phyloP scores from a whole-genome alignment of 2,888 invertebrate genomes.

The Tanypteryx hageni region DNA sequence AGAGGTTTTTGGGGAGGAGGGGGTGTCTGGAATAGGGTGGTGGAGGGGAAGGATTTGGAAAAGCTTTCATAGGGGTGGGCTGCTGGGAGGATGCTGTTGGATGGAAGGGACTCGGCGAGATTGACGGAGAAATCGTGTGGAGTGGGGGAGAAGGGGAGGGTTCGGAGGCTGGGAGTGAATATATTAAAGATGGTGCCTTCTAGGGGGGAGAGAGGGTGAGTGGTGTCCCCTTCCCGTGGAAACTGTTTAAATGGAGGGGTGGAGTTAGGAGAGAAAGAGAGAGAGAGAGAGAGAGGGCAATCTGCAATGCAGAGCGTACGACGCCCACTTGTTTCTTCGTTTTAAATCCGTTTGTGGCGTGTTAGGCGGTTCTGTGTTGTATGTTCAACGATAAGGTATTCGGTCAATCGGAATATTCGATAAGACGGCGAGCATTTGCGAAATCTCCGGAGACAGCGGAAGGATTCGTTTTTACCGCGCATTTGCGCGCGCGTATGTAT shows the following conservation, averaged over 20 bases:
- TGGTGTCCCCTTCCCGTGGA: neutral
- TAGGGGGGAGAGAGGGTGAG: neutral
- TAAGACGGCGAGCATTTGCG: neutral
- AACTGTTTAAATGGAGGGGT: neutral
- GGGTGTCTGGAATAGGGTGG: neutral
- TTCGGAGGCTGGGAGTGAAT: constrained; percentile 12
- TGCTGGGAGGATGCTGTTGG: neutral
- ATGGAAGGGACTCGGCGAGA: too few relatives aligned
- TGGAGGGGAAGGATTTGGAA: neutral
- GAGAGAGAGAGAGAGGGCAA: neutral
- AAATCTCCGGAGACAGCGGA: too few relatives aligned
- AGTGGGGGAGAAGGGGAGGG: too few relatives aligned
- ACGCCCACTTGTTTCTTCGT: constrained; percentile 22
- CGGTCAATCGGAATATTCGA: neutral
- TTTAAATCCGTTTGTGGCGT: neutral
- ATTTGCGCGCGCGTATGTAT: too few relatives aligned
- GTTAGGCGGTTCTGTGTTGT: neutral
- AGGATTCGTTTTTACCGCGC: too few relatives aligned
- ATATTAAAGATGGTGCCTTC: constrained; percentile 4
- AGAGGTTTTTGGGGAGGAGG: neutral
- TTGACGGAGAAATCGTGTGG: too few relatives aligned
- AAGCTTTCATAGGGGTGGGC: neutral
- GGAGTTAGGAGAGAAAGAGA: too few relatives aligned
- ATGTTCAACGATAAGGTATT: too few relatives aligned
- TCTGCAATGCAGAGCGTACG: constrained; percentile 1